Base-by-base conservation (phyloP, 2,797 vertebrate species). In the Chelidonichthys spinosus region DNA sequence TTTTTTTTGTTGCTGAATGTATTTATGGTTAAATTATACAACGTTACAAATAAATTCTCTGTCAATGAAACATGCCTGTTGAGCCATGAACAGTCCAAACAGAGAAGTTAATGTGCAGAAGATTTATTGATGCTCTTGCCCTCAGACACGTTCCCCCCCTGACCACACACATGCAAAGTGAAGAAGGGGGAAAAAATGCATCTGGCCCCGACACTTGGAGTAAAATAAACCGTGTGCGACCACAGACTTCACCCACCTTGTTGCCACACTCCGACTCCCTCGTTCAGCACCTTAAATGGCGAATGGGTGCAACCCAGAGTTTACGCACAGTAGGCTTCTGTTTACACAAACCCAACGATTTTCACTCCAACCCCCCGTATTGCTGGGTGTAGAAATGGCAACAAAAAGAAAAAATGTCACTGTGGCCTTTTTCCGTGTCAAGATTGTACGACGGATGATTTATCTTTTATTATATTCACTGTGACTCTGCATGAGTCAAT, bases 241-340 rank as follows among this genome's bases (percentile, higher is more conserved):
- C 84, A 44, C 84, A 86, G 76, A 63, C 78, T 70, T 74, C 58
- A 59, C 60, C 53, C 78, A 59, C 74, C 68, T 47, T 35, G 52
- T 64, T 65, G 76, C 66, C 67, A 77, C 66, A 11, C 67, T 84
- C 60, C 6, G 25, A 85, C 79, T 44, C 84, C 59, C n/a, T 50
- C 69, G 40, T 76, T 77, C 63, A 79, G 70, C 89, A 58, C 93
- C 90, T 90, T 91, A 80, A 88, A 95, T 91, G 90, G 92, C 10
- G 73, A 89, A 78, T 11, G 56, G 78, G 68, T 82, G 9, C 72
- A 53, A 76, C 47, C 76, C 75, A 78, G 76, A 72, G 70, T 81
- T 91, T 94, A 79, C 50, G 69, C 84, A 49, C 80, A 69, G 52
- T 65, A 33, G 81, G 39, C 4, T 43, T 63, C 85, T 88, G 79